Percentiles rank a stretch among this genome's conserved stretches.
Evolutionary conservation across 37 sponge, comb jelly and placozoan genomes (phyloP).

Genomic region (Aphrocallistes beatrix): DNA sequence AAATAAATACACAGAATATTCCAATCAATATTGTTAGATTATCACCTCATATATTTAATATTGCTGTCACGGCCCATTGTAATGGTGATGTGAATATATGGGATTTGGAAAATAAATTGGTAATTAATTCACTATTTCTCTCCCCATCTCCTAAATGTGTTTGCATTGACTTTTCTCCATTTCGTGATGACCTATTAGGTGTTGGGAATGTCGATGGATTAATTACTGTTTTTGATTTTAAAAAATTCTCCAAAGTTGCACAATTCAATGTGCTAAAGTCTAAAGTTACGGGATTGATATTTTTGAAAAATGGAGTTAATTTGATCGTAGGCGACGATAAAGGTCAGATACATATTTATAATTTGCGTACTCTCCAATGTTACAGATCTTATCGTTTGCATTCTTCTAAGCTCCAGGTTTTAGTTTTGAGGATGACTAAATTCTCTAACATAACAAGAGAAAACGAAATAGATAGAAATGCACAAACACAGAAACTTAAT

Average conservation of each 20-base stretch:
- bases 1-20: background rate
- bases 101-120: background rate
- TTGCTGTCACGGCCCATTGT: background rate
- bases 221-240: background rate
- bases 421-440: too few species aligned
- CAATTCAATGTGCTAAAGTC: background rate
- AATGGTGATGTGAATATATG: background rate
- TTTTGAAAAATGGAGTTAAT: background rate
- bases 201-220: background rate
- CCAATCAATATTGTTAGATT: background rate
- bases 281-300: background rate
- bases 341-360: constrained; percentile 6
- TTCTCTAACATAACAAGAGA: too few species aligned
- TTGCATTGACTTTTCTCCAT: background rate
- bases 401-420: too few species aligned
- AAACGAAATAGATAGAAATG: too few species aligned
- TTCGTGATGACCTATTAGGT: background rate
- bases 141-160: background rate
- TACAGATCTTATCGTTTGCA: background rate
- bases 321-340: background rate
- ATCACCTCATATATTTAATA: background rate
- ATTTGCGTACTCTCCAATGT: background rate
- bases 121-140: background rate
- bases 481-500: too few species aligned
- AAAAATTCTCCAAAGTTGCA: background rate